phyloP scores from a whole-genome alignment of 2,797 vertebrate species.

The Podarcis lilfordi region DNA sequence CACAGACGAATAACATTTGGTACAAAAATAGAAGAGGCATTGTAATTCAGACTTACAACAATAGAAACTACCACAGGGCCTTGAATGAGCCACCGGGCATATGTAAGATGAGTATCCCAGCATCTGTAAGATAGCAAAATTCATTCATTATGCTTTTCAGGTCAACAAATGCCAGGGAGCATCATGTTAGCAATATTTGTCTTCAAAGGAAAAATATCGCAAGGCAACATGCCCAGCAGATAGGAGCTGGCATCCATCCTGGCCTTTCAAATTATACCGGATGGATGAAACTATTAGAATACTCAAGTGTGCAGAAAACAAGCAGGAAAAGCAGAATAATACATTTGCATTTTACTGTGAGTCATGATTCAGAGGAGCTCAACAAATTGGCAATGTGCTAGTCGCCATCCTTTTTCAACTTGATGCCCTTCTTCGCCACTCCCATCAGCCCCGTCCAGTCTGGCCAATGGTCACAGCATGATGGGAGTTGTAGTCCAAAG shows the following conservation, averaged over 20 bases:
- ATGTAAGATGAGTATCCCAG: slow-evolving; percentile 89
- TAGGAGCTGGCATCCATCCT: neutral
- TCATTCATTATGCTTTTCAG: slow-evolving; percentile 38
- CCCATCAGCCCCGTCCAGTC: neutral
- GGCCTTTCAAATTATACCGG: neutral
- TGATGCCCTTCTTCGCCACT: neutral
- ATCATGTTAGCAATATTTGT: neutral
- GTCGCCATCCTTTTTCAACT: no score
- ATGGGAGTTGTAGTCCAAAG: neutral
- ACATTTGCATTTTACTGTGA: neutral
- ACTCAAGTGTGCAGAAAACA: neutral
- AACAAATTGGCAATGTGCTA: neutral
- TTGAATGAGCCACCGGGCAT: slow-evolving; percentile 93
- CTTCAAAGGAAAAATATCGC: neutral
- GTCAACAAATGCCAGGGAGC: slow-evolving; percentile 7
- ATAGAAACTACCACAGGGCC: slow-evolving; percentile 90
- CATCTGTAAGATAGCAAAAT: slow-evolving; percentile 80
- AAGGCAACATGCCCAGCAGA: neutral
- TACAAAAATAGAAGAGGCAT: no score
- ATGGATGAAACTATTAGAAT: neutral
- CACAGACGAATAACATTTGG: no score
- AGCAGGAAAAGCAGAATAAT: neutral
- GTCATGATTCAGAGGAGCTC: neutral
- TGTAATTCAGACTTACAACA: slow-evolving; percentile 79
- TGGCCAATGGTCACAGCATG: neutral